phyloP scores from a whole-genome alignment of 2,797 vertebrate species.

The Coendou prehensilis region DNA sequence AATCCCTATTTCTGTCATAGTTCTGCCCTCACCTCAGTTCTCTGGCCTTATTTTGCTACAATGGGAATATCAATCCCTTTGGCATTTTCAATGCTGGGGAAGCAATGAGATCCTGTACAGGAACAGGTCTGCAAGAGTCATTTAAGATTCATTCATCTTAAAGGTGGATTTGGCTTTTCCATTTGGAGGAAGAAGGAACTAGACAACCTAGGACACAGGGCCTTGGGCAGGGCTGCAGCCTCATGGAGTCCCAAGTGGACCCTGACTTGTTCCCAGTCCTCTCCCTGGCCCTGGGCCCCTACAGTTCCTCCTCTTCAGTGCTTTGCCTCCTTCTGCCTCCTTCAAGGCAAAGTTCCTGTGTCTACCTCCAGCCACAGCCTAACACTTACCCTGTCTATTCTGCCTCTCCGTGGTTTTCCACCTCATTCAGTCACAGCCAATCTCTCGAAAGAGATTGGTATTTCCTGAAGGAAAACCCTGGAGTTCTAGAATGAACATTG shows the following conservation, averaged over 20 bases:
- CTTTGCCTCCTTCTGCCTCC: background rate
- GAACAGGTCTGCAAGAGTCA: background rate
- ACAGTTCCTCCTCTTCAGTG: background rate
- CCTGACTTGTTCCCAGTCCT: rapidly evolving
- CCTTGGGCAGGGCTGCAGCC: background rate
- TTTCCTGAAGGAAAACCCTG: constrained; percentile 1
- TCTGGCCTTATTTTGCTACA: background rate
- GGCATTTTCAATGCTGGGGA: background rate
- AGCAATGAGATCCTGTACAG: background rate
- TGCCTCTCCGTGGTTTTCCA: background rate
- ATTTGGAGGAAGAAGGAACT: background rate
- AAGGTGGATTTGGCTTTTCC: background rate
- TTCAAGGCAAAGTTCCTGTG: background rate
- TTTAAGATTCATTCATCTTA: background rate
- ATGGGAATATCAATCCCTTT: background rate
- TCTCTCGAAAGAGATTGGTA: background rate
- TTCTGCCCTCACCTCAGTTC: background rate
- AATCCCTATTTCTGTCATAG: background rate
- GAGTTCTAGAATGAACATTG: background rate
- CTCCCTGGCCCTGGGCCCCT: background rate
- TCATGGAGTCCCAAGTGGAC: background rate
- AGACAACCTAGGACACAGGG: background rate
- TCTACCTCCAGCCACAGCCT: background rate
- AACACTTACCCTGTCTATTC: background rate
- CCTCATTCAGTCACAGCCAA: too few species aligned